Percentiles rank a stretch among this genome's conserved stretches.
phyloP scores from a whole-genome alignment of 1,140 invertebrate genomes.

The Atopsyche davidsoni region DNA sequence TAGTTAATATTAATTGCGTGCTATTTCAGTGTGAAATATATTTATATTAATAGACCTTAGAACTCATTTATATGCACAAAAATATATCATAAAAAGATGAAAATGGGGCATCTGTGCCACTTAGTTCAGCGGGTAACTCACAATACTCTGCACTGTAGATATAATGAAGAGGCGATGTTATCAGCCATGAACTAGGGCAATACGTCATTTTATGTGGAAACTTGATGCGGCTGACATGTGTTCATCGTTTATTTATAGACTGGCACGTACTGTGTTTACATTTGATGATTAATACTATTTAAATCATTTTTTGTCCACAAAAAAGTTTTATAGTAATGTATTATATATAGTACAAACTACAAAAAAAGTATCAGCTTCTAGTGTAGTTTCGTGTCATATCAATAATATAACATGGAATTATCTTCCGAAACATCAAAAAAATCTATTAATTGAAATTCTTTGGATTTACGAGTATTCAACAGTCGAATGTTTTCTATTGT shows the following conservation, averaged over 20 bases:
- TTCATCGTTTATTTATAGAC: conserved; percentile 11
- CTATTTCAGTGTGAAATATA: too few species aligned
- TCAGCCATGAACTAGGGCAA: conserved; percentile 12
- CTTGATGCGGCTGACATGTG: conserved; percentile 17
- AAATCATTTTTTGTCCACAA: neutral
- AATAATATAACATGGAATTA: too few species aligned
- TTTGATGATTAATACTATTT: neutral
- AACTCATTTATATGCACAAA: too few species aligned
- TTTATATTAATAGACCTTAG: too few species aligned
- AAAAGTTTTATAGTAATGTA: neutral
- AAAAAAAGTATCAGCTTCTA: too few species aligned
- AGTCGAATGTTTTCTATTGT: too few species aligned
- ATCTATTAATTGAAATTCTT: too few species aligned
- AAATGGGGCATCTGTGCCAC: conserved; percentile 23
- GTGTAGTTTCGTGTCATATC: too few species aligned
- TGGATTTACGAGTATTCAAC: too few species aligned
- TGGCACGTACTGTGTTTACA: neutral
- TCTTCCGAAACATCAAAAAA: too few species aligned
- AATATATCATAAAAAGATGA: too few species aligned
- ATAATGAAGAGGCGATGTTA: conserved; percentile 27
- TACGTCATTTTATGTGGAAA: conserved; percentile 10
- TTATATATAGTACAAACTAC: neutral
- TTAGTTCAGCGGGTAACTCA: conserved; percentile 22
- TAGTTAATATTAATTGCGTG: too few species aligned
- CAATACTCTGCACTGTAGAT: conserved; percentile 20